Percentiles rank a stretch among this genome's conserved stretches.
phyloP scores from a whole-genome alignment of 2,888 invertebrate species.

The Amiota mariae region DNA sequence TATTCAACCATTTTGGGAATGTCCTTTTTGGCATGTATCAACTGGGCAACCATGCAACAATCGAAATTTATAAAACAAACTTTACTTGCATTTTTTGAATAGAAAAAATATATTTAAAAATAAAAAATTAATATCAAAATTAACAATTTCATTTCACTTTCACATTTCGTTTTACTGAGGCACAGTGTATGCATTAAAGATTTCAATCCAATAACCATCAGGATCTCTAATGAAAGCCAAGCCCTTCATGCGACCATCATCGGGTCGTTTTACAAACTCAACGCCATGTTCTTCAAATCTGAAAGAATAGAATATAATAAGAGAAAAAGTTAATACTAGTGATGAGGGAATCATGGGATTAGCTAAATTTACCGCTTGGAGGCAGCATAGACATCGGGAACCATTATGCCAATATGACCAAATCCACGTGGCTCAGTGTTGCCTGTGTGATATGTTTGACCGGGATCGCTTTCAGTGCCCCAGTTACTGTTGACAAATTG shows the following conservation, averaged over 20 bases:
- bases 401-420: slow-evolving; percentile 93
- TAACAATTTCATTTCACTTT: too few species aligned
- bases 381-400: slow-evolving; percentile 90
- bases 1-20: neutral
- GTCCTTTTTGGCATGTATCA: neutral
- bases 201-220: slow-evolving; percentile 97
- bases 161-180: slow-evolving; percentile 32
- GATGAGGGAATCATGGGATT: neutral
- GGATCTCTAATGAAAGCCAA: slow-evolving; percentile 96
- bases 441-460: slow-evolving; percentile 89
- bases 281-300: slow-evolving; percentile 88
- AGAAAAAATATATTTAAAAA: neutral
- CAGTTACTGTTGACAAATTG: slow-evolving; percentile 82
- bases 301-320: slow-evolving; percentile 20
- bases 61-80: neutral
- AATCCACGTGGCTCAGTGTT: slow-evolving; percentile 92
- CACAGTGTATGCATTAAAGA: slow-evolving; percentile 77
- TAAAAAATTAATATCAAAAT: slow-evolving; percentile 18
- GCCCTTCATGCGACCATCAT: slow-evolving; percentile 94
- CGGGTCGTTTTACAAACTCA: slow-evolving; percentile 90
- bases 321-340: neutral
- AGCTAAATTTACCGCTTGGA: slow-evolving; percentile 77
- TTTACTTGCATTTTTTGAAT: too few species aligned
- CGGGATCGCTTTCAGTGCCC: slow-evolving; percentile 91
- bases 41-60: neutral